A percentile compares a stretch with the other conserved stretches of the same genome.
phyloP scores from a whole-genome alignment of 2,797 vertebrate species.

The Melopsittacus undulatus region DNA sequence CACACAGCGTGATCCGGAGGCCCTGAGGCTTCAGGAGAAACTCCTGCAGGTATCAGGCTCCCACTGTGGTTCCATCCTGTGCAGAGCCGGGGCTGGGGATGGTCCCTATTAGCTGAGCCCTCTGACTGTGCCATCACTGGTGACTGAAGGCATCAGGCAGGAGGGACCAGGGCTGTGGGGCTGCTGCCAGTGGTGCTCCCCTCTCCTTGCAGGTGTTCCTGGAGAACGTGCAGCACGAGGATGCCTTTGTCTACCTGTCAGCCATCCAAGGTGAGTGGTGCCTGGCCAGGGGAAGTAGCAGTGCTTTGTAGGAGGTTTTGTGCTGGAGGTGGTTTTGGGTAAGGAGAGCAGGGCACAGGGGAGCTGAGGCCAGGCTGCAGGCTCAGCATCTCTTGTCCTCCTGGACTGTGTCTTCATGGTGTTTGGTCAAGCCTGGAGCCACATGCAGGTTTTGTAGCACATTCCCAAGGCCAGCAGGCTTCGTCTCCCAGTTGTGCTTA shows the following conservation, averaged over 20 bases:
- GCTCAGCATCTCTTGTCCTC: background rate
- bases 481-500: background rate
- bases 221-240: conserved; percentile 91
- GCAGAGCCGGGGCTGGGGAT: background rate
- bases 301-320: background rate
- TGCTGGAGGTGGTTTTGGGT: background rate
- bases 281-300: fast-evolving
- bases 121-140: fast-evolving
- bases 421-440: background rate
- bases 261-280: background rate
- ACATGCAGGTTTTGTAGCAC: fast-evolving
- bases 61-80: fast-evolving
- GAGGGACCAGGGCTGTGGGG: background rate
- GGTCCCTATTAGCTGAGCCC: fast-evolving
- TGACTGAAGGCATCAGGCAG: background rate
- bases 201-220: conserved; percentile 85
- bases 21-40: conserved; percentile 79
- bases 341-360: background rate
- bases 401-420: fast-evolving
- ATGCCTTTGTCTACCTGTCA: conserved; percentile 90
- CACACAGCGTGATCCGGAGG: conserved; percentile 68
- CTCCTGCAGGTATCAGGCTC: conserved; percentile 78
- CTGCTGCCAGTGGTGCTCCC: conserved; percentile 17
- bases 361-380: background rate
- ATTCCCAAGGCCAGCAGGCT: background rate